phyloP scores from a whole-genome alignment of 2,888 invertebrate genomes.

The Hypercompe scribonia region DNA sequence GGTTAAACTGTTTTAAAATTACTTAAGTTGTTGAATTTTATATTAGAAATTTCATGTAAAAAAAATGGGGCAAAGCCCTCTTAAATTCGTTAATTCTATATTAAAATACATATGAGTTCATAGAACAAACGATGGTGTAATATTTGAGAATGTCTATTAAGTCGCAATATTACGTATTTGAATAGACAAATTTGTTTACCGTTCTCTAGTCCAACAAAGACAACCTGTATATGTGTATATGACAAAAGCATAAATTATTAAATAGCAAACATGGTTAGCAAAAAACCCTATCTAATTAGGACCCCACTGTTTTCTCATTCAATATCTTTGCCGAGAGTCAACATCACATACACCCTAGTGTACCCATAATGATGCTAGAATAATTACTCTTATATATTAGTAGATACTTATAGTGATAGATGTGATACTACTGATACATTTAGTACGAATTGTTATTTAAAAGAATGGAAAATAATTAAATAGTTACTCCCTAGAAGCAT shows the following conservation, averaged over 20 bases:
- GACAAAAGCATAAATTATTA: slow-evolving; percentile 49
- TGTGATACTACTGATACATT: slow-evolving; percentile 72
- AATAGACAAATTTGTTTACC: slow-evolving; percentile 64
- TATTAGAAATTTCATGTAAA: slow-evolving; percentile 30
- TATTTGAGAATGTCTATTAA: slow-evolving; percentile 54
- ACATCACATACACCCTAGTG: slow-evolving; percentile 48
- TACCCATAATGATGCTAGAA: slow-evolving; percentile 43
- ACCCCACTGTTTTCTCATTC: slow-evolving; percentile 54
- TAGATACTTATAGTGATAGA: slow-evolving; percentile 67
- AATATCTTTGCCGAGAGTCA: slow-evolving; percentile 38
- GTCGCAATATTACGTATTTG: slow-evolving; percentile 52
- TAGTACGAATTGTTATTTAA: slow-evolving; percentile 69
- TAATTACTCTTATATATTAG: slow-evolving; percentile 52
- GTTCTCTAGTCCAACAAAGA: slow-evolving; percentile 81
- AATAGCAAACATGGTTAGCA: slow-evolving; percentile 60
- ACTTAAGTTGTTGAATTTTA: slow-evolving; percentile 44
- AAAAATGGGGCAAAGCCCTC: slow-evolving; percentile 63
- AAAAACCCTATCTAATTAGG: slow-evolving; percentile 56
- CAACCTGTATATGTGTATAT: slow-evolving; percentile 62
- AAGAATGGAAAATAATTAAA: slow-evolving; percentile 67
- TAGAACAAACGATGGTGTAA: slow-evolving; percentile 66
- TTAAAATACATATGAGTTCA: slow-evolving; percentile 65
- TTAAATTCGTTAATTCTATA: slow-evolving; percentile 53
- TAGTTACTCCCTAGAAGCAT: slow-evolving; percentile 73
- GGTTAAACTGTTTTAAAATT: slow-evolving; percentile 29